A percentile compares a stretch with the other conserved stretches of the same genome.
Conservation (phyloP, 1,140 invertebrate genomes). For the Akabosia matsudoensis region DNA sequence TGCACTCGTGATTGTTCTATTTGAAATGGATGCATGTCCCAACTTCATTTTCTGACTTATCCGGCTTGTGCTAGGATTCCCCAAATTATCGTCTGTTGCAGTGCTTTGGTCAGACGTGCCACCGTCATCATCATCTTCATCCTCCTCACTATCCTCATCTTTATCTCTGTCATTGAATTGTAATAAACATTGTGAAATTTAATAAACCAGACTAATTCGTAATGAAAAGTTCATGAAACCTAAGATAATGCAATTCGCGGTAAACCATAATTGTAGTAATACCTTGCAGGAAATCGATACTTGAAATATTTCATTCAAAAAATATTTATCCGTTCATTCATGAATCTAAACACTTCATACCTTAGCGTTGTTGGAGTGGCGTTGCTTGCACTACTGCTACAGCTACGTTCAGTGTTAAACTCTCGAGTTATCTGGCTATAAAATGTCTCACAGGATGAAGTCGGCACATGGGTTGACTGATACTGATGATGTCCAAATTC, state of each 20-base stretch:
- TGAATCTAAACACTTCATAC: constrained; percentile 1
- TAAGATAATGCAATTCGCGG: background rate
- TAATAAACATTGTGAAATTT: too few species aligned
- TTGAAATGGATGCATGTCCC: background rate
- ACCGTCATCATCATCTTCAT: background rate
- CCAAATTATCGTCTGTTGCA: background rate
- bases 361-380: background rate
- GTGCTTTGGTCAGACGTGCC: constrained; percentile 17
- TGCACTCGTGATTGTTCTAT: background rate
- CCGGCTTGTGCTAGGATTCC: background rate
- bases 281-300: background rate
- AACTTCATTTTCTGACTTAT: background rate
- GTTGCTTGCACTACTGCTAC: constrained; percentile 16
- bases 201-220: too few species aligned
- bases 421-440: background rate
- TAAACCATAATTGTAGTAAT: background rate
- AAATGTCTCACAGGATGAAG: background rate
- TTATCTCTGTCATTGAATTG: constrained; percentile 28
- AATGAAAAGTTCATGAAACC: too few species aligned
- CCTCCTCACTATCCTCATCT: constrained; percentile 25
- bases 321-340: background rate
- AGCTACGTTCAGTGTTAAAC: background rate
- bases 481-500: background rate
- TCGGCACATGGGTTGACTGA: background rate
- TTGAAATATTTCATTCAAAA: background rate